Evolutionary conservation across 1,140 invertebrate species (phyloP).

Genomic region (Drosophila ambigua): DNA sequence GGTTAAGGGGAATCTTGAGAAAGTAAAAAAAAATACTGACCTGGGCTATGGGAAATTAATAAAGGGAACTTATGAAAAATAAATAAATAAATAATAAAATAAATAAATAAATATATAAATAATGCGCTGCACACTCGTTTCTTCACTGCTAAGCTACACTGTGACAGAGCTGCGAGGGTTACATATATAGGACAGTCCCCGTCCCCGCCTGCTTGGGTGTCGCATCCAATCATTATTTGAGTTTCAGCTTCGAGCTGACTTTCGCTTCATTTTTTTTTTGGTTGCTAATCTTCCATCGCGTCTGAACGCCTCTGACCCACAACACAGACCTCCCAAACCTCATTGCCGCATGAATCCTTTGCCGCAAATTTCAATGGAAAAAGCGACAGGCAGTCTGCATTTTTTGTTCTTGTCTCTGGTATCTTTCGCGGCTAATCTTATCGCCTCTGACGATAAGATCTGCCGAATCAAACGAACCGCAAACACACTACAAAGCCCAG

Average conservation of each 20-base stretch:
- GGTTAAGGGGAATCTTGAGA: constrained; percentile 3
- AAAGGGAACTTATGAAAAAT: not conserved
- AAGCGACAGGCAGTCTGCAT: constrained; percentile 68
- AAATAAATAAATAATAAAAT: no score
- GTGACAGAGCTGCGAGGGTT: no score
- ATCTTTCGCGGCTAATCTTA: constrained; percentile 45
- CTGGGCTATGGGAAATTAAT: constrained; percentile 33
- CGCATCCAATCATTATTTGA: constrained; percentile 13
- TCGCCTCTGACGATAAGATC: constrained; percentile 51
- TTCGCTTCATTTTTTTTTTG: not conserved
- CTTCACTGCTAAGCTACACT: no score
- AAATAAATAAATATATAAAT: no score
- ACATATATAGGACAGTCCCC: no score
- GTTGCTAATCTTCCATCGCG: constrained; percentile 35
- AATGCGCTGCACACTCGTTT: no score
- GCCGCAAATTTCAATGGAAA: constrained; percentile 47
- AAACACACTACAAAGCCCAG: constrained; percentile 13
- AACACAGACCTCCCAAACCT: constrained; percentile 28
- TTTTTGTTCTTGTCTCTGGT: no score
- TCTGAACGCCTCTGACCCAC: constrained; percentile 48
- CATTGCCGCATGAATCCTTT: constrained; percentile 1
- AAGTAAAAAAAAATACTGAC: constrained; percentile 50
- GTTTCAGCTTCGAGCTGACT: constrained; percentile 1
- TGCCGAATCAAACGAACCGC: constrained; percentile 69
- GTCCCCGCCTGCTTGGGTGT: not conserved